phyloP scores from a whole-genome alignment of 2,888 invertebrate species.

The Synanthedon tipuliformis region DNA sequence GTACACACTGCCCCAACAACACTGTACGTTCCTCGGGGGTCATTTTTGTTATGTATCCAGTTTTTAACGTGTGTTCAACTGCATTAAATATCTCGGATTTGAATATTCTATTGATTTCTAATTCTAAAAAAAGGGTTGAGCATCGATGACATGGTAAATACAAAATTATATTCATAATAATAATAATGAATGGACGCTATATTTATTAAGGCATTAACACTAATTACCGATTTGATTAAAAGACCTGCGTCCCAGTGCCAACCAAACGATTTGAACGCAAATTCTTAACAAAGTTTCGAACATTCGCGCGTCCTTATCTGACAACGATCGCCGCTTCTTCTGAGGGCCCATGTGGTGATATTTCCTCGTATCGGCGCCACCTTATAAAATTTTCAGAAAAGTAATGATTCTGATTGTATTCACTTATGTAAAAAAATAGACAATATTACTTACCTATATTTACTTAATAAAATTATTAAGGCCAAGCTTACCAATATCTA shows the following conservation, averaged over 20 bases:
- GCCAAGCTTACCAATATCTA: no score
- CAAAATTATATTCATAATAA: not conserved
- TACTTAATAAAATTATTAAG: no score
- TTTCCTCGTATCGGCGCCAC: slow-evolving; percentile 57
- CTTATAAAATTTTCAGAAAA: slow-evolving; percentile 15
- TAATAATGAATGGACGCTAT: not conserved
- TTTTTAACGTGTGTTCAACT: slow-evolving; percentile 55
- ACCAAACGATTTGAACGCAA: slow-evolving; percentile 73
- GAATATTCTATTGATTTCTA: slow-evolving; percentile 72
- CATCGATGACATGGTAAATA: not conserved
- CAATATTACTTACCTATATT: no score
- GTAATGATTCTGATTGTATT: no score
- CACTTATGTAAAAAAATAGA: no score
- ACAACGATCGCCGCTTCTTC: slow-evolving; percentile 66
- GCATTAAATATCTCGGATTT: slow-evolving; percentile 72
- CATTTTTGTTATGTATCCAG: slow-evolving; percentile 44
- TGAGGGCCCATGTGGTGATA: slow-evolving; percentile 73
- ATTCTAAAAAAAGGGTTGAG: slow-evolving; percentile 41
- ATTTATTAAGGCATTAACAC: no score
- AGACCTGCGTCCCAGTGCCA: slow-evolving; percentile 70
- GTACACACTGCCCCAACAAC: slow-evolving; percentile 63
- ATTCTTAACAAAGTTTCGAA: slow-evolving; percentile 71
- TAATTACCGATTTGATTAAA: slow-evolving; percentile 70
- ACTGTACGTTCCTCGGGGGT: slow-evolving; percentile 62
- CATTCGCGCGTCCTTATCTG: slow-evolving; percentile 73